Evolutionary conservation across 2,113 vertebrate genomes (phyloP), one percentile per base, ranked within the genome.

Genomic region (Hyperopisus bebe): DNA sequence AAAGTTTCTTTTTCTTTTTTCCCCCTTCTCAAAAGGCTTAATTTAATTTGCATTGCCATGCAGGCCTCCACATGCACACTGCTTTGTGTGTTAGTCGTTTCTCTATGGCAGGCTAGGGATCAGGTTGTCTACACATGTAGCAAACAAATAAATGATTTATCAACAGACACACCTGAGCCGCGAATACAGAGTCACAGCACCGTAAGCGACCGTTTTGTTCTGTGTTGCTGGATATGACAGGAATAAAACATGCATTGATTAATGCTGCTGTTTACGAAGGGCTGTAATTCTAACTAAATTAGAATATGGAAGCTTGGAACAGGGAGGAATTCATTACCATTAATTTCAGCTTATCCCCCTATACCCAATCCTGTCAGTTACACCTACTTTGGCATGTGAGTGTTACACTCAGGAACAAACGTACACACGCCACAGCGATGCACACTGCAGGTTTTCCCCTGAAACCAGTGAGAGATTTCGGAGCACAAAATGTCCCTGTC

Each of bases 401-500:
- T 39, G 70, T 80, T 42, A 80, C 9, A 42, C 15, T 80, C 74
- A 80, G 35, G 35, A 42, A 80, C 15, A 42, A 80, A 39, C 62
- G 62, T 31, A 77, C 35, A 39, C 70, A 74, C 10, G 1, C n/a
- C 66, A 74, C 35, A 39, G 35, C 15, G 15, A 80, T 35, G 74
- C 31, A 42, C 17, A 19, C 15, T 21, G 35, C 74, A 80, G 35
- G 13, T 80, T 80, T 42, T 80, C 74, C 39, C 31, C 35, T 42
- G 74, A 80, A 84, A 84, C 2, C 21, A 47, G 3, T 84, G 24
- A 47, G 82, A 47, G 39, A 55, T 74, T 83, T 89, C 84, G 89
- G 17, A 47, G 88, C 50, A 91, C 70, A 90, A 55, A 92, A 90
- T 88, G 91, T 84, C 66, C 80, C 89, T 86, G 87, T 85, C 87